Conservation (phyloP, 2,113 vertebrate species). For the human (Homo sapiens) region GRCh38 chr3:156750001-156750500, state of each 20-base stretch:
- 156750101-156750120: not conserved
- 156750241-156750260: not conserved
- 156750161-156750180: not conserved
- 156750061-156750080: not conserved
- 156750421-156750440: not conserved
- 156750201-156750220: not conserved
- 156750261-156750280: not conserved
- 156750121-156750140: not conserved
- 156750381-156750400: not conserved
- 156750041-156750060: not conserved
- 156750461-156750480: constrained; percentile 12
- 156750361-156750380: not conserved
- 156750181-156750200: not conserved
- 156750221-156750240: not conserved
- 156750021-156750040: not conserved
- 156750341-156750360: not conserved
- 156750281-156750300: not conserved
- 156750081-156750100: not conserved
- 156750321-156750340: not conserved
- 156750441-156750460: not conserved
- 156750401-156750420: constrained; percentile 48
- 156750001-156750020: not conserved
- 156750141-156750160: not conserved
- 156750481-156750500: constrained; percentile 4
- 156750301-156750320: not conserved